Base-by-base conservation (phyloP, 2,888 invertebrate species). In the Brachypalpus laphriformis region DNA sequence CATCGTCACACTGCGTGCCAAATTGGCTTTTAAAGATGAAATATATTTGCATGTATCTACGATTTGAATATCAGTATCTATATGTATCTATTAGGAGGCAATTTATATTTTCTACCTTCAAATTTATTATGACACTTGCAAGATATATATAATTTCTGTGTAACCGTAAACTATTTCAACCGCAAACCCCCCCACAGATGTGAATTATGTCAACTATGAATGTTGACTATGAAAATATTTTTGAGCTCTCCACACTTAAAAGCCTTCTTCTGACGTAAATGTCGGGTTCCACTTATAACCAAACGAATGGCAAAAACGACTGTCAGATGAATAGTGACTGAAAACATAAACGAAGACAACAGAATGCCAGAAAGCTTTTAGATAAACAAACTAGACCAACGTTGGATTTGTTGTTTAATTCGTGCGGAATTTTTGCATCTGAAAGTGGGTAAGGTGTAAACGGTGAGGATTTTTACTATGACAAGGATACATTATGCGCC, bases 331-430 rank as follows among this genome's bases (percentile, higher is more conserved):
- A 16, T 0, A 42, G 40, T 42, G 14, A 42, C 1, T 2, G n/a
- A 7, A 45, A 45, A 18, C 9, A 45, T 45, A 8, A 45, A 45
- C 45, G 18, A 45, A 45, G 5, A 25, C 16, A 16, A 8, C 7
- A 1, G 51, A 51, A n/a, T 14, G 51, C 7, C 51, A 7, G 14
- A 51, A 51, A 51, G 51, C 51, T 51, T 51, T 51, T 14, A 51
- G 51, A 51, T 51, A 28, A 51, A 51, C 51, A 51, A 51, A 51
- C 25, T 6, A 9, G 25, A 14, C 28, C 22, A 25, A 51, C 22
- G 51, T 7, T 14, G 14, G 51, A 51, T 51, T 51, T 49, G 22
- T 49, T 49, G 22, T 11, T 49, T 49, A 49, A 51, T 51, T 51
- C 1, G 22, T 11, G 6, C 25, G 14, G n/a, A 25, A 25, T 11